phyloP scores from a whole-genome alignment of 2,888 invertebrate species.

The Ariolimax columbianus region DNA sequence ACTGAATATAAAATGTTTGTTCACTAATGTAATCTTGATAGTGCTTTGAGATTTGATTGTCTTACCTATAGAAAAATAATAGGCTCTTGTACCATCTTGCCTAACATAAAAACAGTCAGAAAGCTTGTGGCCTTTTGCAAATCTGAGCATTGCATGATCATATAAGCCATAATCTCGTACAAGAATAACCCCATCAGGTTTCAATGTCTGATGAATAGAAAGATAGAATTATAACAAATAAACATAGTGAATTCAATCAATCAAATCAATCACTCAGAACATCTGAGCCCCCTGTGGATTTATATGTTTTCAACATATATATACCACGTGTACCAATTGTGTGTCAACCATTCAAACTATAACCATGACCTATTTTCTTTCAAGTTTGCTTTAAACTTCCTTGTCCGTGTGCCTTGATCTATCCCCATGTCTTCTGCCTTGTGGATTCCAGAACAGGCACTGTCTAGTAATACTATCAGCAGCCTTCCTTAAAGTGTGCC shows the following conservation, averaged over 20 bases:
- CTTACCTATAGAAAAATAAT: conserved; percentile 80
- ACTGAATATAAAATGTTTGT: too few species aligned
- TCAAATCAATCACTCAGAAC: neutral
- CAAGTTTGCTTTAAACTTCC: too few species aligned
- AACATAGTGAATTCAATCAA: neutral
- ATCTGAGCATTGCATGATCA: conserved; percentile 96
- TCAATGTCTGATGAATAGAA: conserved; percentile 75
- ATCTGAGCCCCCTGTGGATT: too few species aligned
- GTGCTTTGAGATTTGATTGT: neutral
- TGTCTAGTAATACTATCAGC: too few species aligned
- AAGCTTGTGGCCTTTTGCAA: conserved; percentile 94
- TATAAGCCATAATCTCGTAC: conserved; percentile 96
- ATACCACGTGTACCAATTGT: too few species aligned
- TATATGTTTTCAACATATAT: too few species aligned
- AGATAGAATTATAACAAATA: neutral
- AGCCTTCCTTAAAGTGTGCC: too few species aligned
- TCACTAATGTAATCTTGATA: neutral
- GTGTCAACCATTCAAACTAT: too few species aligned
- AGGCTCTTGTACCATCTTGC: conserved; percentile 94
- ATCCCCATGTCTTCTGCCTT: too few species aligned
- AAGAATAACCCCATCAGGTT: conserved; percentile 87
- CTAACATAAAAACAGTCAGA: conserved; percentile 95
- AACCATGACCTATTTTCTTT: too few species aligned
- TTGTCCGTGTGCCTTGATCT: too few species aligned
- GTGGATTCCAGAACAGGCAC: too few species aligned